A percentile compares a stretch with the other conserved stretches of the same genome.
Conservation (phyloP, 2,888 invertebrate genomes). For the Conistra vaccinii region DNA sequence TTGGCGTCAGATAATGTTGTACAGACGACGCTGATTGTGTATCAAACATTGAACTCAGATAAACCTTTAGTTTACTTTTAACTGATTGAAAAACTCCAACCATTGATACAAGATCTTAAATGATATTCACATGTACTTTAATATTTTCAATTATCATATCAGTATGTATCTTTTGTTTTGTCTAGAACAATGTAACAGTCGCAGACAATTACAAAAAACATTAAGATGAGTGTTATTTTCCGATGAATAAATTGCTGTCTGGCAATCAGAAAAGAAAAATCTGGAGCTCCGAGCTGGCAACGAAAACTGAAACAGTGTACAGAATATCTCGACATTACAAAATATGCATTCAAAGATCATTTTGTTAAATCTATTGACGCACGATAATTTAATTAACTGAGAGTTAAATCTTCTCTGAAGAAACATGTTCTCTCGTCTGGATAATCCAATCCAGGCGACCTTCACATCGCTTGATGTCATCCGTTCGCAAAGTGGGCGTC, state of each 20-base stretch:
- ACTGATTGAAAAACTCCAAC: neutral
- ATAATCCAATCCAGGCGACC: conserved; percentile 62
- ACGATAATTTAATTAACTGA: conserved; percentile 20
- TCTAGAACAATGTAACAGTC: conserved; percentile 15
- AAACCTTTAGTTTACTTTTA: neutral
- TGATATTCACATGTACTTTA: neutral
- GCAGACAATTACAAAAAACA: conserved; percentile 12
- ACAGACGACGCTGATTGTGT: conserved; percentile 35
- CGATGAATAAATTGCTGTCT: conserved; percentile 23
- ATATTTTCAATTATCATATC: conserved; percentile 4
- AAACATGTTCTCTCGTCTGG: conserved; percentile 42
- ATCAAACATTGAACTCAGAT: conserved; percentile 32
- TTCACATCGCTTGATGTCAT: conserved; percentile 69
- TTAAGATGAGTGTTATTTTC: conserved; percentile 4
- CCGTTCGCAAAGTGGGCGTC: conserved; percentile 54
- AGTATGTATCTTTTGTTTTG: neutral
- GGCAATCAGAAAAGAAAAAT: neutral
- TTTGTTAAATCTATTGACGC: conserved; percentile 17
- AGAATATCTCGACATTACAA: neutral
- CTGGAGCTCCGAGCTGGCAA: neutral
- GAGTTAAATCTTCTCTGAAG: conserved; percentile 26
- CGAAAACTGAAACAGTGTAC: neutral
- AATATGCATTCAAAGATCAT: neutral
- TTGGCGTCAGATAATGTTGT: conserved; percentile 59
- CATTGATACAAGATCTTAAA: neutral